Conservation (phyloP, 2,888 invertebrate species). For the Hypercompe scribonia region DNA sequence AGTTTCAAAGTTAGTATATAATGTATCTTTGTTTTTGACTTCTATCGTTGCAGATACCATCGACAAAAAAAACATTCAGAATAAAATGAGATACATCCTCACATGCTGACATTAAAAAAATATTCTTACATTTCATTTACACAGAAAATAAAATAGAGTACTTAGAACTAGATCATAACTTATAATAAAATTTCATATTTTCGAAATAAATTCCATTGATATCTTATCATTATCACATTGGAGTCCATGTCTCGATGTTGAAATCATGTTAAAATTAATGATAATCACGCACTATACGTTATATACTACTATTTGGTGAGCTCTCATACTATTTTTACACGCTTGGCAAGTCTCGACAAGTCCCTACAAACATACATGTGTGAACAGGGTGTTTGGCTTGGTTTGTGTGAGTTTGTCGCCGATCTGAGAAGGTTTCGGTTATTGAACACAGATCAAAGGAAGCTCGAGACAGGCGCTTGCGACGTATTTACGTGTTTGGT, state of each 20-base stretch:
- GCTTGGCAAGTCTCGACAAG: too few species aligned
- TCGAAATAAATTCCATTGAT: slow-evolving; percentile 53
- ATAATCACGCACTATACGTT: background rate
- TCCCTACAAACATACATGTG: too few species aligned
- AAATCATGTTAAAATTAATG: slow-evolving; percentile 33
- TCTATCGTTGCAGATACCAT: background rate
- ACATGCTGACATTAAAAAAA: background rate
- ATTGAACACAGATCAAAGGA: background rate
- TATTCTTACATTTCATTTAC: slow-evolving; percentile 14
- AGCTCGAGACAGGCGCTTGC: background rate
- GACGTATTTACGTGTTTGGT: background rate
- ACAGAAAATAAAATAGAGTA: slow-evolving; percentile 35
- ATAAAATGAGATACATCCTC: background rate
- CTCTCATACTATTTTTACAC: too few species aligned
- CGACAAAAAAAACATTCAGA: slow-evolving; percentile 3
- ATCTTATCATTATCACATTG: slow-evolving; percentile 61
- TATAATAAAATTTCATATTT: slow-evolving; percentile 52
- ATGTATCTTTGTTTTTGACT: background rate
- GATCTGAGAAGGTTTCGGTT: background rate
- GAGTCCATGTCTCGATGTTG: slow-evolving; percentile 67
- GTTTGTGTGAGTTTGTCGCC: too few species aligned
- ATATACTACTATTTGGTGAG: background rate
- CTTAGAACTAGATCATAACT: slow-evolving; percentile 48
- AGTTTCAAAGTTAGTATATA: background rate
- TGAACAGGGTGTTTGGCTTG: too few species aligned